phyloP scores from a whole-genome alignment of 1,140 invertebrate species.

The Mercenaria mercenaria region DNA sequence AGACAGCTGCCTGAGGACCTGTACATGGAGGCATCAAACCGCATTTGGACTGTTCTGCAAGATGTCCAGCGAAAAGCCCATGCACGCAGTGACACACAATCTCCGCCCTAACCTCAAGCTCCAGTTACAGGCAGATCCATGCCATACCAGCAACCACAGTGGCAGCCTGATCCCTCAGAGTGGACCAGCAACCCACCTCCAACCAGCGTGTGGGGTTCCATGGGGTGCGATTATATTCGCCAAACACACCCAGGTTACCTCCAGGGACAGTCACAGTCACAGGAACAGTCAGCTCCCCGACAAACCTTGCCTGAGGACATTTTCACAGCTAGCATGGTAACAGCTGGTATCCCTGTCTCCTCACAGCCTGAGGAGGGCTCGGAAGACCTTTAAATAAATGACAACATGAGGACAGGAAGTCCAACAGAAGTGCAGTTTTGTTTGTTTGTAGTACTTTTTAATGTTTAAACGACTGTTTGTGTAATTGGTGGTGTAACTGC shows the following conservation, averaged over 20 bases:
- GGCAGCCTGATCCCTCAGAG: neutral
- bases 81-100: too few relatives aligned
- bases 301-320: neutral
- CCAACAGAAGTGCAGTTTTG: neutral
- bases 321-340: neutral
- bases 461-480: neutral
- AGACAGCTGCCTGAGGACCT: too few relatives aligned
- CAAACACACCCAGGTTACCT: neutral
- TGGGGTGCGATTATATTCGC: too few relatives aligned
- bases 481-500: too few relatives aligned
- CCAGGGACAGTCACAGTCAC: neutral
- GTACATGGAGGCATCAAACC: too few relatives aligned
- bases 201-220: neutral
- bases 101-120: too few relatives aligned
- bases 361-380: neutral
- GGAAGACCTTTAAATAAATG: neutral
- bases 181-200: neutral
- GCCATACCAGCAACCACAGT: too few relatives aligned
- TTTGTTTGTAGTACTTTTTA: neutral
- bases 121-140: too few relatives aligned
- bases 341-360: neutral
- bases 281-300: neutral
- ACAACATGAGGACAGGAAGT: neutral
- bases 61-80: too few relatives aligned
- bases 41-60: too few relatives aligned